Conservation (phyloP, 37 sponge, comb jelly and placozoan genomes). For the Halisarca cf. caerulea region DNA sequence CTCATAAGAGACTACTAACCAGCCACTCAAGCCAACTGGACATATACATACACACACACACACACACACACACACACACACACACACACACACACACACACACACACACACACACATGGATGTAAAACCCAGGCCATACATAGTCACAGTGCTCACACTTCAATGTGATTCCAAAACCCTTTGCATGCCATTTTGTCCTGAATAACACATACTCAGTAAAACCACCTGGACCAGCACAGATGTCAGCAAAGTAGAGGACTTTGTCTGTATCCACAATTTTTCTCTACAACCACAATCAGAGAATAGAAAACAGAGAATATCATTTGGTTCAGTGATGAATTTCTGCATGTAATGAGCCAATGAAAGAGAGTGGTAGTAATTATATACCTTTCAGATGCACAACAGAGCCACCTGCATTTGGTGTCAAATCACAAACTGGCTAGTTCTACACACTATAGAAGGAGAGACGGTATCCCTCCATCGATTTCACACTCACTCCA, state of each 20-base stretch:
- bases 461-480: no score
- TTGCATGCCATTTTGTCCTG: constrained; percentile 88
- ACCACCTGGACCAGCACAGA: constrained; percentile 99
- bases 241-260: constrained; percentile 94
- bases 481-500: constrained; percentile 7
- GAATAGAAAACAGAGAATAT: constrained; percentile 84
- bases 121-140: background rate
- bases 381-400: no score
- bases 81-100: no score
- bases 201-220: constrained; percentile 98
- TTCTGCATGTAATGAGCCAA: no score
- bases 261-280: constrained; percentile 29
- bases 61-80: no score
- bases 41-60: no score
- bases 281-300: constrained; percentile 14
- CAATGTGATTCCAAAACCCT: constrained; percentile 97
- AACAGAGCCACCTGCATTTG: no score
- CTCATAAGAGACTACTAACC: no score
- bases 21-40: no score
- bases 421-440: no score
- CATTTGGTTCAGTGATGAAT: background rate
- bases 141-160: constrained; percentile 47
- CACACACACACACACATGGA: background rate
- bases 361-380: no score
- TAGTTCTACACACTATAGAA: no score